These are phyloP conservation scores for Crocallis elinguaria DNA, from an alignment of 2,888 invertebrate genomes.

Conservation along the genomic window DNA sequence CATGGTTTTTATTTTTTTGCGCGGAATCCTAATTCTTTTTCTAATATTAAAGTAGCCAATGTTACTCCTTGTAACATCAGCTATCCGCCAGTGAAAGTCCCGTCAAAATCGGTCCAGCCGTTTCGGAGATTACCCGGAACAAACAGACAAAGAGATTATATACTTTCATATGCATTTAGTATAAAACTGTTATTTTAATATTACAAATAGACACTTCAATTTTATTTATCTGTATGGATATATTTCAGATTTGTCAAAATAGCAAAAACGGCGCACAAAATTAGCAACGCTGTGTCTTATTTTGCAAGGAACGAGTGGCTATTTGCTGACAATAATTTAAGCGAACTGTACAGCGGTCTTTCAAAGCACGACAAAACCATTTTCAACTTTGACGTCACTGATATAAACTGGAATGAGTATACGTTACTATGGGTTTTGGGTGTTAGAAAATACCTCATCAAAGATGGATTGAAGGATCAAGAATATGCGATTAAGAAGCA, in stretches of 20 bases:
- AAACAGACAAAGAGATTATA: no score
- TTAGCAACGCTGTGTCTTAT: neutral
- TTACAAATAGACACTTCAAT: no score
- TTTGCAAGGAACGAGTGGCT: slow-evolving; percentile 13
- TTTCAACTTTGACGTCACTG: slow-evolving; percentile 24
- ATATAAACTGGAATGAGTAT: slow-evolving; percentile 15
- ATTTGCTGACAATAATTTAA: slow-evolving; percentile 3
- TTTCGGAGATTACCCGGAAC: no score
- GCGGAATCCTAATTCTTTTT: no score
- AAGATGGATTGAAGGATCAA: slow-evolving; percentile 12
- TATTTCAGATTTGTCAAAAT: slow-evolving; percentile 19
- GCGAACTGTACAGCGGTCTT: slow-evolving; percentile 8
- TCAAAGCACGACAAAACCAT: slow-evolving; percentile 21
- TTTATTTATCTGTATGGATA: no score
- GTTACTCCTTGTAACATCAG: no score
- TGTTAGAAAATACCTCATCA: slow-evolving; percentile 9
- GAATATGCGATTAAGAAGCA: slow-evolving; percentile 3
- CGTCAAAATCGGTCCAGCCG: no score
- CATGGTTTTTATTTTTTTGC: no score
- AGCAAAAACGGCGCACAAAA: slow-evolving; percentile 12
- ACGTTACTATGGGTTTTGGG: neutral
- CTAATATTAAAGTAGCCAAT: no score
- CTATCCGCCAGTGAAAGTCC: no score
- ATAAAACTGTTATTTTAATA: no score
- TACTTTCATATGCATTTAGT: no score